A percentile compares a stretch with the other conserved stretches of the same genome.
Conservation (phyloP, 2,797 vertebrate genomes). For the Galago senegalensis region DNA sequence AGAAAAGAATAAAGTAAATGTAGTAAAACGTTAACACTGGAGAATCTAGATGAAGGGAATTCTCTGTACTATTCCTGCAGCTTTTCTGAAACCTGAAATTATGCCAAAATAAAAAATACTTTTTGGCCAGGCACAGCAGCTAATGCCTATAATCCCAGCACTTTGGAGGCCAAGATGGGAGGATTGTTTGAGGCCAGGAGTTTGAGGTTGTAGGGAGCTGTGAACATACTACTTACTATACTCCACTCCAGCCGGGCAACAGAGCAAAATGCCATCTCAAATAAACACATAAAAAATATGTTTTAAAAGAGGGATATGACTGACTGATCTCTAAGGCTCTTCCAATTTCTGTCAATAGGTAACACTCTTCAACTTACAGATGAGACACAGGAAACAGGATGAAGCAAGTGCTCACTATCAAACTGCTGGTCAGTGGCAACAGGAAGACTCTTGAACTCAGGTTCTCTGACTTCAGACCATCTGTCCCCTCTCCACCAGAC, state of each 20-base stretch:
- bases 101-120: slow-evolving; percentile 37
- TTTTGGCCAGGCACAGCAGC: not conserved
- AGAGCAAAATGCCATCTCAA: no score
- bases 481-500: not conserved
- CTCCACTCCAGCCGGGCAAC: no score
- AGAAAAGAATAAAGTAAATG: not conserved
- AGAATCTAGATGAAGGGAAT: slow-evolving; percentile 7
- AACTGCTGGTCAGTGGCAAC: not conserved
- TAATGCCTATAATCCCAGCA: no score
- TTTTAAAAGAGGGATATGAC: not conserved
- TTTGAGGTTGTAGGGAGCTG: no score
- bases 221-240: no score
- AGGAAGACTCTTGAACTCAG: not conserved
- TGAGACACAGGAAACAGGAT: not conserved
- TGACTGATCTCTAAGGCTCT: not conserved
- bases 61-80: slow-evolving; percentile 53
- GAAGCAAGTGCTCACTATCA: not conserved
- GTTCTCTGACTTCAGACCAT: not conserved
- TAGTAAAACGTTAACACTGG: slow-evolving; percentile 53
- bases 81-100: slow-evolving; percentile 65
- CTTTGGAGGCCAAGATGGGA: not conserved
- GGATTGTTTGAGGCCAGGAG: not conserved
- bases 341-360: not conserved
- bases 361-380: not conserved
- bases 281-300: not conserved